Percentiles rank a stretch among this genome's conserved stretches.
Conservation (phyloP, 2,113 vertebrate genomes). For the Pitta sordida region DNA sequence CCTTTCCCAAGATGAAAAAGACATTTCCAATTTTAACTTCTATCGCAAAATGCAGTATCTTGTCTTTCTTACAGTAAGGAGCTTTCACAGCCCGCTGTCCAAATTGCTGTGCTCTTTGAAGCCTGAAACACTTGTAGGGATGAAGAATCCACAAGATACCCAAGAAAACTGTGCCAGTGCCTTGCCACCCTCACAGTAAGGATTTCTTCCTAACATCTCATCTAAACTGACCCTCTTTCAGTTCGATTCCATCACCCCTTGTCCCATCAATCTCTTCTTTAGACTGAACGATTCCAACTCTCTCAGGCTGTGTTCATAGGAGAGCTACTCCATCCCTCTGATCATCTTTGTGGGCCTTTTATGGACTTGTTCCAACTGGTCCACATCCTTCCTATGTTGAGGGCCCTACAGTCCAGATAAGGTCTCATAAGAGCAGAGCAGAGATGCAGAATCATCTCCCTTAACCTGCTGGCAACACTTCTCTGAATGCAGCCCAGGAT, state of each 20-base stretch:
- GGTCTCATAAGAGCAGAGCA: background rate
- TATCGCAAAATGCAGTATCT: background rate
- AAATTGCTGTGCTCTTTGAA: background rate
- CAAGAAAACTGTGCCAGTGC: background rate
- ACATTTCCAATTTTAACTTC: background rate
- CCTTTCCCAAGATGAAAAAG: background rate
- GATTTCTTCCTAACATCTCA: background rate
- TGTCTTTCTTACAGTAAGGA: background rate
- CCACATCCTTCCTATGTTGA: background rate
- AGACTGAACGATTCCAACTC: no score
- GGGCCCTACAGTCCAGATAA: background rate
- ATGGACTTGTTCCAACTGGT: fast-evolving
- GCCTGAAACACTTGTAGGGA: background rate
- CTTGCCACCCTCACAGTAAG: background rate
- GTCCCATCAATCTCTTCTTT: background rate
- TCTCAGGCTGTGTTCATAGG: background rate
- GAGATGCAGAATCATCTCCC: background rate
- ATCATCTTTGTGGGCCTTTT: background rate
- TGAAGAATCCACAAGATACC: background rate
- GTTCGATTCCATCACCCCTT: background rate
- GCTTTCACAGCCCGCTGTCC: background rate
- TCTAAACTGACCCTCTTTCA: background rate
- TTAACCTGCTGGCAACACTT: fast-evolving
- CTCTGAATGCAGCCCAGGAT: background rate
- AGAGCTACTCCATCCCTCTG: background rate